Conservation (phyloP, 2,888 invertebrate species). For the Actias luna region DNA sequence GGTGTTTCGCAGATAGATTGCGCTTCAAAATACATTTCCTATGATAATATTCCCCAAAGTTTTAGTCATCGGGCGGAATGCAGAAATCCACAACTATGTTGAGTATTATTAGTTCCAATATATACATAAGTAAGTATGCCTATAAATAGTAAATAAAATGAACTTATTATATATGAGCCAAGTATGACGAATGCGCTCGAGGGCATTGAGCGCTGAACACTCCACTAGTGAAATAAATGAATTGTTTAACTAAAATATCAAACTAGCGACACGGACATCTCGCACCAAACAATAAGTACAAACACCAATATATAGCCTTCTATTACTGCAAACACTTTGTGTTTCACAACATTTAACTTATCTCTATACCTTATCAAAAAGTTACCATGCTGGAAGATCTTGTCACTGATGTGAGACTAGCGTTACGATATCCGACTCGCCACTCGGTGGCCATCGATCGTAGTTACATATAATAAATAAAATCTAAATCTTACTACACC, state of each 20-base stretch:
- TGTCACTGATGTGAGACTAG: slow-evolving; percentile 65
- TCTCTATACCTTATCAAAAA: slow-evolving; percentile 48
- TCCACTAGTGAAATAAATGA: slow-evolving; percentile 56
- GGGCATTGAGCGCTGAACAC: slow-evolving; percentile 51
- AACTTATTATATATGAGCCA: slow-evolving; percentile 65
- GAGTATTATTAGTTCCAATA: slow-evolving; percentile 79
- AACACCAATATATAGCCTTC: slow-evolving; percentile 46
- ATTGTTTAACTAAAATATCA: slow-evolving; percentile 54
- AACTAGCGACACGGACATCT: slow-evolving; percentile 73
- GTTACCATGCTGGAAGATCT: slow-evolving; percentile 64
- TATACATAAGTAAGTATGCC: slow-evolving; percentile 78
- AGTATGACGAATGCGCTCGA: slow-evolving; percentile 45
- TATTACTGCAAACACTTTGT: slow-evolving; percentile 65
- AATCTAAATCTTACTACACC: slow-evolving; percentile 4
- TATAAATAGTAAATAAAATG: slow-evolving; percentile 71
- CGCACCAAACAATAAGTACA: slow-evolving; percentile 72
- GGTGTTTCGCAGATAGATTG: slow-evolving; percentile 52
- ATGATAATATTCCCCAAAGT: slow-evolving; percentile 72
- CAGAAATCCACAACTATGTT: slow-evolving; percentile 82
- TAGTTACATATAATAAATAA: slow-evolving; percentile 8
- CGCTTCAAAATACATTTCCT: slow-evolving; percentile 62
- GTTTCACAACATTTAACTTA: slow-evolving; percentile 50
- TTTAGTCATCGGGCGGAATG: slow-evolving; percentile 83
- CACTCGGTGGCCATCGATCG: slow-evolving; percentile 46
- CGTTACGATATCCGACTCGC: slow-evolving; percentile 40